These are phyloP conservation scores for Neopelma chrysocephalum DNA, from an alignment of 2,797 vertebrate genomes.

Conservation along the genomic window DNA sequence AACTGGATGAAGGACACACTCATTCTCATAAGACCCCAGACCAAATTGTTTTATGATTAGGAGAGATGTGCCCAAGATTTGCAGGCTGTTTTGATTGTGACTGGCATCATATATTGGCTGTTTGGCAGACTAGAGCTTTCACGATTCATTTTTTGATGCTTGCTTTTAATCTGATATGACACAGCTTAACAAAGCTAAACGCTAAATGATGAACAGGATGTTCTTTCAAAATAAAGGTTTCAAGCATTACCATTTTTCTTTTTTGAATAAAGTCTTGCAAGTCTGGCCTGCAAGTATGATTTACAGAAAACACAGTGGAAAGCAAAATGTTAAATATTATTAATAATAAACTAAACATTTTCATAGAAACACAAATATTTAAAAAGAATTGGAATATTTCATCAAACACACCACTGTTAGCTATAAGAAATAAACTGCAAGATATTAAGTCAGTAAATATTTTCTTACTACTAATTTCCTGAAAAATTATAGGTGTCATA, in stretches of 20 bases:
- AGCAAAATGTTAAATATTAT: neutral
- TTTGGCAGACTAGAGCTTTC: conserved; percentile 47
- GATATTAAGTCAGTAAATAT: neutral
- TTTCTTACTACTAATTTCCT: neutral
- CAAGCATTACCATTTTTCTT: neutral
- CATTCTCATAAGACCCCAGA: conserved; percentile 15
- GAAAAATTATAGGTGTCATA: neutral
- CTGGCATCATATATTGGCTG: conserved; percentile 22
- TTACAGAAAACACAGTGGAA: neutral
- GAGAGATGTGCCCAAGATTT: conserved; percentile 29
- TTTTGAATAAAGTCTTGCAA: neutral
- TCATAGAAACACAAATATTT: neutral
- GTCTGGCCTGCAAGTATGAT: neutral
- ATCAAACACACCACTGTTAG: neutral
- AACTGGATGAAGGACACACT: neutral
- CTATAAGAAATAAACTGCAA: neutral
- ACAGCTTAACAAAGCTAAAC: conserved; percentile 41
- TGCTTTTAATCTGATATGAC: conserved; percentile 64
- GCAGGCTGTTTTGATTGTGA: conserved; percentile 36
- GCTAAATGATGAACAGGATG: neutral
- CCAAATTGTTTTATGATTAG: conserved; percentile 41
- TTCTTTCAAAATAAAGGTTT: conserved; percentile 16
- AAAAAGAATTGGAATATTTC: neutral
- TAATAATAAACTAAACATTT: neutral
- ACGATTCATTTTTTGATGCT: conserved; percentile 50